Base-by-base conservation (phyloP, 2,888 invertebrate species). In the Sinelater perroti region DNA sequence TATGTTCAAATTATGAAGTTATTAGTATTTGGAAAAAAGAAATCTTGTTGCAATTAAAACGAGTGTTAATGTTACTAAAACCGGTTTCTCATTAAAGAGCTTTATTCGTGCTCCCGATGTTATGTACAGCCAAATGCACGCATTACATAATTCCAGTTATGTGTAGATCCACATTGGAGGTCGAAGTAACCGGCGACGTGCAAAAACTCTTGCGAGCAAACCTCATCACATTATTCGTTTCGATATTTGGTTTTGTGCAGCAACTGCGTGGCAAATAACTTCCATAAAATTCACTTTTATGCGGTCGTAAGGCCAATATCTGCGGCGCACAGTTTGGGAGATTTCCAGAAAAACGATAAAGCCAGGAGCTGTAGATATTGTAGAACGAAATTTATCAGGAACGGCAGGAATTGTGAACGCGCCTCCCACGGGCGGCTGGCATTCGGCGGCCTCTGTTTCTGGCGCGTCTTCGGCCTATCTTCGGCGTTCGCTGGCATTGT, bases 281-380 rank as follows among this genome's bases (percentile, higher is more conserved):
- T 45, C 35, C 36, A 45, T 53, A 53, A 53, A 52, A 53, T 53
- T 53, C 53, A 45, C 45, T 53, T 53, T 53, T 53, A 45, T 53
- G 53, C 17, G 36, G 45, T 45, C 45, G 42, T 53, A 53, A 53
- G 36, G 10, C 20, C 38, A 26, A 33, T 30, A 52, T 53, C 17
- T 28, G 26, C 26, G 10, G 30, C 26, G 33, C 31, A 45, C 45
- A 53, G 17, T 53, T 20, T 53, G 18, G 18, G 16, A 24, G 28
- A 33, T 46, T 46, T 28, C 33, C 21, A 46, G 20, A 17, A 18
- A 31, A 20, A 31, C 20, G 35, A 50, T 50, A 40, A 40, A 18
- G 11, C 18, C 11, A 18, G 20, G 35, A 49, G n/a, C 33, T 30
- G 13, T 13, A 17, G 20, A 31, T 20, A 18, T 33, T 38, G 10